Base-by-base conservation (phyloP, 92 coral and sea anemone genomes). In the Parazoanthus swiftii region DNA sequence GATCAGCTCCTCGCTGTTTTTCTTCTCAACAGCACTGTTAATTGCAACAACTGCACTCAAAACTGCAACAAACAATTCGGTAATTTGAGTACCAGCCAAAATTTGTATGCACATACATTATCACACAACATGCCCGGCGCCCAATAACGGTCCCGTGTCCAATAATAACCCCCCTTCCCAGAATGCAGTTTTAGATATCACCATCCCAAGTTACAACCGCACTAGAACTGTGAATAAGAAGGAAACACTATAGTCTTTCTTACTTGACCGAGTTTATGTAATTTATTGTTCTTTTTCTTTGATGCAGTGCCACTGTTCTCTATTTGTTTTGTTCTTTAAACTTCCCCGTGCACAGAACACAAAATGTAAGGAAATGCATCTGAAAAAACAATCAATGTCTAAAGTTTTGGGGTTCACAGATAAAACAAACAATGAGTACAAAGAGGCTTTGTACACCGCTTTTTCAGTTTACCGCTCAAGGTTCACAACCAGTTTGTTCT, bases 1-100 rank as follows among this genome's bases (percentile, higher is more conserved):
- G 89, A 92, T 90, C 74, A 97, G 92, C 68, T 97, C 95, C 38
- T 94, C 89, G 5, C 98, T 80, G 85, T 95, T 86, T 39, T 94
- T 93, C 83, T 91, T 94, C 88, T 97, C 99, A 58, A 97, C 93
- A 21, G 99, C 99, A 89, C 92, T 96, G 91, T 97, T 97, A 48
- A 97, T 92, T 48, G 93, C 79, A n/a, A 98, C 99, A 18, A 91
- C 89, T 42, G 94, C 95, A 51, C 97, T 90, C 63, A 97, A 82
- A 72, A 90, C 99, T 97, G 89, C 35, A 89, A 50, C 51, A 42
- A 88, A 88, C 50, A 70, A 29, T 35, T 63, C 58, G 3, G 10
- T 36, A 10, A 2, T 70, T 44, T 35, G 68, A 8, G 5, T 11
- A 7, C 7, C 2, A 35, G 13, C 56, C 8, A 1, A 46, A 43